Base-by-base conservation (phyloP, 2,888 invertebrate species). In the Adineta ricciae region DNA sequence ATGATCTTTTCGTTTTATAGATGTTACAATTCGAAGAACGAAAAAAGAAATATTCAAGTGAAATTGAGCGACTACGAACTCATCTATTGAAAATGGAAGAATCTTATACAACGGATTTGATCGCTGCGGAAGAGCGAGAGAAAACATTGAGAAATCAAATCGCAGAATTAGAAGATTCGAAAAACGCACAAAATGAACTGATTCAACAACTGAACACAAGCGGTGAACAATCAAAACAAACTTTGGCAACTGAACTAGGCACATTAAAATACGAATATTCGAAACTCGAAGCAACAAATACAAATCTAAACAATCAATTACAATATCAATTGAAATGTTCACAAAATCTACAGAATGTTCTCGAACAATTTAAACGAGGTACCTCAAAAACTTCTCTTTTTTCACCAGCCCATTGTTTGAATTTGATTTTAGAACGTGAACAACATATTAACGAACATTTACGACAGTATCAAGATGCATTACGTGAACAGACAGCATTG, bases 351-450 rank as follows among this genome's bases (percentile, higher is more conserved):
- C 83, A 85, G 56, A 83, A 52, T 64, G 83, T 84, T 78, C 52
- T 85, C 14, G 84, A 85, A 50, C 38, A 83, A 78, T 46, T 85
- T 50, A 83, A 85, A 85, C 83, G 73, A 52, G 85, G 85, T 85
- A 83, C 24, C 52, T 11, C 2, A 38, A 7, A 41, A n/a, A 5
- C 2, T 27, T 64, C n/a, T 27, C 11, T 21, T 27, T 27, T 27
- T 21, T 11, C 27, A 27, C 27, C 3, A 64, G 27, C 14, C 19
- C 56, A 64, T 64, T 64, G 56, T 27, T 73, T 41, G 21, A 24
- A 24, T 78, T 78, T 41, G 0, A 19, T 19, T 32, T 72, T 19
- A 78, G 78, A 78, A 24, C 41, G n/a, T 78, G 78, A 78, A 41
- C 78, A 78, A 78, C 9, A 78, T 78, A 41, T 38, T 8, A 41